These are phyloP conservation scores for Dromaius novaehollandiae DNA, from an alignment of 2,113 vertebrate species.

Conservation along the genomic window DNA sequence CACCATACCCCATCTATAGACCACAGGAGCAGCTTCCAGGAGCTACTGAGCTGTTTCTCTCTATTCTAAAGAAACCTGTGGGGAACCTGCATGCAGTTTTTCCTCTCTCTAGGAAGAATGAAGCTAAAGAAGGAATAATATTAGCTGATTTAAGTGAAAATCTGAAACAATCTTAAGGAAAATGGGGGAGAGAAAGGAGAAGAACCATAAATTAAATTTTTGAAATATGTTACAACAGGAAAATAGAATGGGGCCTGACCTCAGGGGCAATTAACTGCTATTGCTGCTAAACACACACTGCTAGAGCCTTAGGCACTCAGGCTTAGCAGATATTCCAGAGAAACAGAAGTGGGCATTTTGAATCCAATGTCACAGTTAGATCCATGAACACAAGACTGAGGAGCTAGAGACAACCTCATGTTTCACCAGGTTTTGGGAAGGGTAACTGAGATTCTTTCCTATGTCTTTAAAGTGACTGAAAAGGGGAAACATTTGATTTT, in stretches of 20 bases:
- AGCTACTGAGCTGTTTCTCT: not conserved
- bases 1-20: not conserved
- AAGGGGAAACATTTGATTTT: not conserved
- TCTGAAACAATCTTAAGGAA: not conserved
- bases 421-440: not conserved
- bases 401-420: not conserved
- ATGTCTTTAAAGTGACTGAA: not conserved
- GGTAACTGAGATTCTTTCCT: not conserved
- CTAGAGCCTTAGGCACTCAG: not conserved
- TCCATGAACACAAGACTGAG: not conserved
- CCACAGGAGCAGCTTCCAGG: not conserved
- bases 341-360: not conserved
- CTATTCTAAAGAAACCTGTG: not conserved
- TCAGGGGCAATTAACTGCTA: not conserved
- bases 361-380: not conserved
- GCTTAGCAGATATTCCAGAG: not conserved
- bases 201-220: not conserved
- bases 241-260: not conserved
- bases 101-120: not conserved
- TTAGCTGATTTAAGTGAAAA: not conserved
- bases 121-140: not conserved
- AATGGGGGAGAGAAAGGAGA: not conserved
- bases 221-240: not conserved
- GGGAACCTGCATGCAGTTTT: not conserved
- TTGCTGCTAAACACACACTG: too few relatives aligned